Percentiles rank a stretch among this genome's conserved stretches.
These are phyloP conservation scores for Glareola pratincola DNA, from an alignment of 2,113 vertebrate species.

Conservation along the genomic window DNA sequence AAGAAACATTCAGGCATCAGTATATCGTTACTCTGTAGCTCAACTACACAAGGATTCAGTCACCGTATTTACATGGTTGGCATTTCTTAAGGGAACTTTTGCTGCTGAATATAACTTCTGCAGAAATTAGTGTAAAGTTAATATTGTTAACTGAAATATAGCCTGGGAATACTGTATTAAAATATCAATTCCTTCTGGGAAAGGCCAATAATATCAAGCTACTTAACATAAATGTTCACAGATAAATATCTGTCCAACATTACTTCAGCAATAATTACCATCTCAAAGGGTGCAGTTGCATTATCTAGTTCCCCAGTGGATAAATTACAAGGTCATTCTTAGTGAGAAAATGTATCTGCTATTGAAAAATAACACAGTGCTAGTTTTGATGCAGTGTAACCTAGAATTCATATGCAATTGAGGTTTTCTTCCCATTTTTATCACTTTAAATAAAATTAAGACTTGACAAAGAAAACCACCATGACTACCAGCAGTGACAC, in stretches of 20 bases:
- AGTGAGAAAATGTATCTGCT: background rate
- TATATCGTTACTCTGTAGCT: background rate
- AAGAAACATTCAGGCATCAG: background rate
- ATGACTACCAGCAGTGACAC: fast-evolving
- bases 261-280: background rate
- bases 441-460: background rate
- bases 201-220: background rate
- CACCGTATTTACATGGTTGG: background rate
- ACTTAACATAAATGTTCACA: background rate
- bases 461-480: background rate
- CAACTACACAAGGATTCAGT: background rate
- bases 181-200: background rate
- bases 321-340: background rate
- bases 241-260: background rate
- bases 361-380: background rate
- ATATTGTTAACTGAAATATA: background rate
- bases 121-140: background rate
- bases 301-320: background rate
- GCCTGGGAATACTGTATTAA: background rate
- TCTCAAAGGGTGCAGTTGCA: background rate
- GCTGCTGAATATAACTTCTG: background rate
- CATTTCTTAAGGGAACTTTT: background rate
- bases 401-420: background rate
- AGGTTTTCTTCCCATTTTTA: background rate
- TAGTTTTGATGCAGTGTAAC: background rate